These are phyloP conservation scores for Calyptommatus sinebrachiatus DNA, from an alignment of 2,113 vertebrate genomes.

Conservation along the genomic window DNA sequence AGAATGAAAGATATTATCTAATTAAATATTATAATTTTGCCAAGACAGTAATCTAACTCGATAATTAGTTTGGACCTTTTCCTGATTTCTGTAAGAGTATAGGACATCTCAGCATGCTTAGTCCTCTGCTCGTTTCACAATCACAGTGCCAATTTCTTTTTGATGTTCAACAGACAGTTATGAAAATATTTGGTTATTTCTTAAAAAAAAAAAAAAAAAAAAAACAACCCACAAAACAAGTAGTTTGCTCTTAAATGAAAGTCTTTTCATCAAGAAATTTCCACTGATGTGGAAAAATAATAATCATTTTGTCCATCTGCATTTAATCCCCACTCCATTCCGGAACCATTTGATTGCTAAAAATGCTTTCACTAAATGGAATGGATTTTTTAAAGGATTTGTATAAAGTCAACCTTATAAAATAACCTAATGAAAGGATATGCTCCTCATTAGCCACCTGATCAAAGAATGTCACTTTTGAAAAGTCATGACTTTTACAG, in stretches of 20 bases:
- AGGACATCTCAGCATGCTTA: background rate
- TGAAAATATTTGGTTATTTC: background rate
- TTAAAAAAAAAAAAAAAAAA: background rate
- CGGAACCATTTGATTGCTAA: background rate
- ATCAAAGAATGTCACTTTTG: conserved; percentile 24
- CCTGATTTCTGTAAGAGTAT: background rate
- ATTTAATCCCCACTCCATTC: background rate
- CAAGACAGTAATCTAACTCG: background rate
- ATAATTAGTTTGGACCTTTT: conserved; percentile 4
- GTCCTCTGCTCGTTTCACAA: background rate
- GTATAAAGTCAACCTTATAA: background rate
- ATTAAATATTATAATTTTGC: conserved; percentile 15
- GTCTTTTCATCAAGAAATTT: background rate
- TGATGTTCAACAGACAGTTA: background rate
- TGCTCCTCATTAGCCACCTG: background rate
- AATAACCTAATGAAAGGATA: background rate
- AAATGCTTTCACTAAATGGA: background rate
- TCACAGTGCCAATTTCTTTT: background rate
- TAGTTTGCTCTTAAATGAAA: background rate
- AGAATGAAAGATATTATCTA: background rate
- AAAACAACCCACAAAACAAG: background rate
- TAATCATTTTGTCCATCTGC: background rate
- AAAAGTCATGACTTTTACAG: conserved; percentile 15
- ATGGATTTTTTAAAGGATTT: too few relatives aligned
- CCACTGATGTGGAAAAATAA: background rate